phyloP scores from a whole-genome alignment of 2,797 vertebrate genomes.

The Sebastolobus alascanus region DNA sequence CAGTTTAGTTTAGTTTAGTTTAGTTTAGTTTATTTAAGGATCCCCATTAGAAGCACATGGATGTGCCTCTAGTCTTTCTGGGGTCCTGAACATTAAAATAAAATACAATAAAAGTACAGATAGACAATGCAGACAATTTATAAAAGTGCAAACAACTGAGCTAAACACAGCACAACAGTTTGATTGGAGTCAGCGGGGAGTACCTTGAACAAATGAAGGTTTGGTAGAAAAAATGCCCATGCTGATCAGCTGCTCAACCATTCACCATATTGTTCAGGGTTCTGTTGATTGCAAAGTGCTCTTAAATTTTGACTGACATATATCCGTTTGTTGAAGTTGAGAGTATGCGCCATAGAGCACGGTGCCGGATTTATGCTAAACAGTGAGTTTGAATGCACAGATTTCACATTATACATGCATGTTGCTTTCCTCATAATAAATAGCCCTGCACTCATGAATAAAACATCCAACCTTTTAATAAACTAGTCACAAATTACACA shows the following conservation, averaged over 20 bases:
- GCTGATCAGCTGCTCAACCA: background rate
- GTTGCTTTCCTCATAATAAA: background rate
- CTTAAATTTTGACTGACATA: background rate
- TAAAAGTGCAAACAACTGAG: too few relatives aligned
- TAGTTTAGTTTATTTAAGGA: too few relatives aligned
- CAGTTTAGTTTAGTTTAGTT: too few relatives aligned
- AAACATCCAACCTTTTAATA: background rate
- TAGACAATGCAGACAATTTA: too few relatives aligned
- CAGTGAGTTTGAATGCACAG: background rate
- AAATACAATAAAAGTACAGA: too few relatives aligned
- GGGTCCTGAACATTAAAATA: too few relatives aligned
- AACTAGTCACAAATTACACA: conserved; percentile 3
- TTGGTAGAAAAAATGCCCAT: background rate
- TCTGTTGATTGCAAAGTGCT: background rate
- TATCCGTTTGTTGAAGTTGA: background rate
- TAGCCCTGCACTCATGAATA: background rate
- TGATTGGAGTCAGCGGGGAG: background rate
- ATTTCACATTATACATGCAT: background rate
- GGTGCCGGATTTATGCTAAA: background rate
- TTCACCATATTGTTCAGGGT: background rate
- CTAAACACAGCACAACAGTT: background rate
- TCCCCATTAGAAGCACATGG: too few relatives aligned
- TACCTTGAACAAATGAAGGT: background rate
- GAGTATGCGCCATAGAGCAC: too few relatives aligned
- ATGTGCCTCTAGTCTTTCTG: too few relatives aligned